Evolutionary conservation across 92 coral and sea anemone species (phyloP).

Genomic region (Phenganax subtilis): DNA sequence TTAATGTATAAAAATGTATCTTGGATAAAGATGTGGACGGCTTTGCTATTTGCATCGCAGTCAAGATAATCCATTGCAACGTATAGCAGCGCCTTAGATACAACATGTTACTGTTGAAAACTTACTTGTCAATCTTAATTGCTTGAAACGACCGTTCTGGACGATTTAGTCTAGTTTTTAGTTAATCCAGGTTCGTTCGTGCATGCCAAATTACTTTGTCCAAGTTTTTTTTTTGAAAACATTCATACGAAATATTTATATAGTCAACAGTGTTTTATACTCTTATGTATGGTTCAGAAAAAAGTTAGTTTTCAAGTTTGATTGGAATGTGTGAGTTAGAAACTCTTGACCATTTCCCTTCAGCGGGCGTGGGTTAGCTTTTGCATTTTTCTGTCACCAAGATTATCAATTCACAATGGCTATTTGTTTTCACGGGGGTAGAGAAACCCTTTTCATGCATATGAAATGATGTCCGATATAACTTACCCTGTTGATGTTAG

Average conservation of each 20-base stretch:
- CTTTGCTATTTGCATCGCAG: too few species aligned
- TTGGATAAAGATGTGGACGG: too few species aligned
- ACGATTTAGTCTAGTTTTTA: neutral
- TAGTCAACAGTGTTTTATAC: too few species aligned
- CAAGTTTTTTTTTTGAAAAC: neutral
- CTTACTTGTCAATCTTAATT: neutral
- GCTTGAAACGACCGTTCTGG: neutral
- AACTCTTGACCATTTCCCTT: neutral
- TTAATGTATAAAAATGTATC: too few species aligned
- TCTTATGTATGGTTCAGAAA: too few species aligned
- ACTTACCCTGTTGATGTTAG: slow-evolving; percentile 19
- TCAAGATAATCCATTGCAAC: too few species aligned
- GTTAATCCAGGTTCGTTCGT: slow-evolving; percentile 4
- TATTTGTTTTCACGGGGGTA: slow-evolving; percentile 2
- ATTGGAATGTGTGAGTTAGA: neutral
- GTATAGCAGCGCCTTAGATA: too few species aligned
- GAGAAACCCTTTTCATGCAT: neutral
- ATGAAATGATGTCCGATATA: neutral
- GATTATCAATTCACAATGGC: slow-evolving; percentile 23
- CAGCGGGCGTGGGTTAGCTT: neutral
- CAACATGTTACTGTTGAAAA: neutral
- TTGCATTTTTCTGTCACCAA: slow-evolving; percentile 20
- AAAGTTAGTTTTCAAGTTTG: neutral
- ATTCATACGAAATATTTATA: too few species aligned
- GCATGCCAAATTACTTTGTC: neutral